Percentiles rank a stretch among this genome's conserved stretches.
Conservation (phyloP, 1,140 invertebrate species). For the Drosophila bocqueti region DNA sequence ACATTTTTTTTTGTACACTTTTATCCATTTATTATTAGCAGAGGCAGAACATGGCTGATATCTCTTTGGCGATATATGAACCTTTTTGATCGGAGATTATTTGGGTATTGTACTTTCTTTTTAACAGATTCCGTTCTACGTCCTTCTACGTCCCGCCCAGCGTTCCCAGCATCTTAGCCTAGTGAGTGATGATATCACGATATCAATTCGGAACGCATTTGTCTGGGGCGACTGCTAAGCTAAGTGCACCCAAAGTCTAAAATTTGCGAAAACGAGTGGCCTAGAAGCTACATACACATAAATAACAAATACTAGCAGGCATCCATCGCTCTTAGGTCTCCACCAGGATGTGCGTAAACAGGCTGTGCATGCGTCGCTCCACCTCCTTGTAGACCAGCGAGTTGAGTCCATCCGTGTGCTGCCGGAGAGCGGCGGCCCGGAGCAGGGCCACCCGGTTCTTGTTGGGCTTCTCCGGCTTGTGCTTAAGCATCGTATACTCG, state of each 20-base stretch:
- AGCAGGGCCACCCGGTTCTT: slow-evolving; percentile 70
- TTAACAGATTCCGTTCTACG: slow-evolving; percentile 4
- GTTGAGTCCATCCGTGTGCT: slow-evolving; percentile 89
- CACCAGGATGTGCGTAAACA: slow-evolving; percentile 88
- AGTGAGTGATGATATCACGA: slow-evolving; percentile 47
- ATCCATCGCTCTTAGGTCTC: slow-evolving; percentile 70
- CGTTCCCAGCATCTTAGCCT: slow-evolving; percentile 25
- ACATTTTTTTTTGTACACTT: neutral
- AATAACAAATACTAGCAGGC: slow-evolving; percentile 55
- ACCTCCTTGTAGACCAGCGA: slow-evolving; percentile 88
- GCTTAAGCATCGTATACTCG: slow-evolving; percentile 91
- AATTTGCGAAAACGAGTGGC: slow-evolving; percentile 44
- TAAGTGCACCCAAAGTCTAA: slow-evolving; percentile 29
- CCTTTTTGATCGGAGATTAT: neutral
- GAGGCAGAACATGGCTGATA: slow-evolving; percentile 34
- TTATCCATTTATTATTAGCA: slow-evolving; percentile 32
- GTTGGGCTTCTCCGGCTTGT: slow-evolving; percentile 87
- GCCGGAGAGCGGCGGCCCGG: slow-evolving; percentile 86
- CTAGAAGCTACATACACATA: slow-evolving; percentile 57
- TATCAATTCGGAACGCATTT: slow-evolving; percentile 41
- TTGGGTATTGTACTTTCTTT: slow-evolving; percentile 23
- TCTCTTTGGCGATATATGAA: slow-evolving; percentile 30
- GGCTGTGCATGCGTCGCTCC: slow-evolving; percentile 86
- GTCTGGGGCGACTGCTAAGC: slow-evolving; percentile 34
- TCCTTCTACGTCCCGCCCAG: too few relatives aligned